Percentiles rank a stretch among this genome's conserved stretches.
Conservation (phyloP, 2,888 invertebrate species). For the Cantharis nigra region DNA sequence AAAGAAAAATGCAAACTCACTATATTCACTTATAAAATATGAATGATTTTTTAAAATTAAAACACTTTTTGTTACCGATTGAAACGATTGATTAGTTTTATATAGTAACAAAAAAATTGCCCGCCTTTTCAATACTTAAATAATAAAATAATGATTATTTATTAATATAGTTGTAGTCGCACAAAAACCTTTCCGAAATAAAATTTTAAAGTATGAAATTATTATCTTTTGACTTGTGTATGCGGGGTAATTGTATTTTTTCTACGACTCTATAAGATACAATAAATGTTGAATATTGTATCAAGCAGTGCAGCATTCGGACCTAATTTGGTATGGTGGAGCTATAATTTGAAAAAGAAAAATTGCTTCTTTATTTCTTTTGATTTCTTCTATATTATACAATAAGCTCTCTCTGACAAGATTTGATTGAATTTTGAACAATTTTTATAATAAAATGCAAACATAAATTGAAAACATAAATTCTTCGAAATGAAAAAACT, state of each 20-base stretch:
- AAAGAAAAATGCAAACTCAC: slow-evolving; percentile 43
- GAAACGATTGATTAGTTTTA: slow-evolving; percentile 22
- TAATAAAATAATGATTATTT: slow-evolving; percentile 1
- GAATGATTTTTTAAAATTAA: slow-evolving; percentile 43
- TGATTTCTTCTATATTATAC: background rate
- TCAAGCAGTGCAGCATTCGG: background rate
- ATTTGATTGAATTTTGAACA: background rate
- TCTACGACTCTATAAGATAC: background rate
- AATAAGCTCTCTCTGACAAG: background rate
- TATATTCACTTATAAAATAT: slow-evolving; percentile 45
- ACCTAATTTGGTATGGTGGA: slow-evolving; percentile 1
- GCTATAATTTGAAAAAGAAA: background rate
- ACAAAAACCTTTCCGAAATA: background rate
- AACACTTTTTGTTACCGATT: slow-evolving; percentile 32
- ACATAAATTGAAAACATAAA: slow-evolving; percentile 26
- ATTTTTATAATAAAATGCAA: background rate
- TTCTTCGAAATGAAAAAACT: slow-evolving; percentile 28
- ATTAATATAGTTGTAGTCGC: background rate
- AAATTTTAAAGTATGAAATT: background rate
- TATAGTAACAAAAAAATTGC: slow-evolving; percentile 7
- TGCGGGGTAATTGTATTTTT: background rate
- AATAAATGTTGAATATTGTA: slow-evolving; percentile 1
- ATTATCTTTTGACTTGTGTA: background rate
- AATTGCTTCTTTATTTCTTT: slow-evolving; percentile 1
- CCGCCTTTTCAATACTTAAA: background rate